Conservation (phyloP, 2,113 vertebrate species). For the Pontoporia blainvillei region DNA sequence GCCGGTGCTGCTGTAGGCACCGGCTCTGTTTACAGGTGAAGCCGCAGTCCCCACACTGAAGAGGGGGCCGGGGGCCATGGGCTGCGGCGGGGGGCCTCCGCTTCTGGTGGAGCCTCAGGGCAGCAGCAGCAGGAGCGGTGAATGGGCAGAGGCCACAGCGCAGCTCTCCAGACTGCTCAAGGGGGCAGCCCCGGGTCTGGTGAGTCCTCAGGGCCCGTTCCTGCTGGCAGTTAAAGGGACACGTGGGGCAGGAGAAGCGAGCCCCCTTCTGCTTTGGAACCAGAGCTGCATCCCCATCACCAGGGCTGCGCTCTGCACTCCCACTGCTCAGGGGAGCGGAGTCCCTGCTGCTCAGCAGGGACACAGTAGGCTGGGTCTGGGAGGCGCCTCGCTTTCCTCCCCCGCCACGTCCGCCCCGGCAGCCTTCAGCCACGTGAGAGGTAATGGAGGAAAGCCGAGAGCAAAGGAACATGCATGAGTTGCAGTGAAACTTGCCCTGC, state of each 20-base stretch:
- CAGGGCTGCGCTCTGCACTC: background rate
- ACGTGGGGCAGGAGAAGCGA: constrained; percentile 85
- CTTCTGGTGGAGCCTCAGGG: constrained; percentile 82
- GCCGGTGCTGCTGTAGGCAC: constrained; percentile 86
- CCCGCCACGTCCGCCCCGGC: constrained; percentile 64
- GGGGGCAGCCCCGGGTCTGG: constrained; percentile 85
- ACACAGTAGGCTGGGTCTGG: background rate
- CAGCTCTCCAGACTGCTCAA: constrained; percentile 76
- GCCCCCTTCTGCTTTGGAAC: constrained; percentile 60
- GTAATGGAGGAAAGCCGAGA: constrained; percentile 84
- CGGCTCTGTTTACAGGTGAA: constrained; percentile 91
- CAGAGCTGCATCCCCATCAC: background rate
- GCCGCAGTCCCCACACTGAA: constrained; percentile 84
- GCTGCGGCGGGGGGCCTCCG: constrained; percentile 78
- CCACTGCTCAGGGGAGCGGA: background rate
- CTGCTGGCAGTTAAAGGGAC: constrained; percentile 88
- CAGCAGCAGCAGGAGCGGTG: constrained; percentile 78
- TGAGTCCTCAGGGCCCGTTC: constrained; percentile 86
- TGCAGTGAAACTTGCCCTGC: constrained; percentile 87
- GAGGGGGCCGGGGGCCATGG: constrained; percentile 80
- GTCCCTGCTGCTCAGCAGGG: background rate
- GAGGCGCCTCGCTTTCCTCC: constrained; percentile 1
- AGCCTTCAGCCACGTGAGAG: constrained; percentile 83
- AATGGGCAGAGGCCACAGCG: constrained; percentile 86
- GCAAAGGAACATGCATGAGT: constrained; percentile 86